Conservation (phyloP, 1,140 invertebrate genomes). For the Rhynchophorus ferrugineus region DNA sequence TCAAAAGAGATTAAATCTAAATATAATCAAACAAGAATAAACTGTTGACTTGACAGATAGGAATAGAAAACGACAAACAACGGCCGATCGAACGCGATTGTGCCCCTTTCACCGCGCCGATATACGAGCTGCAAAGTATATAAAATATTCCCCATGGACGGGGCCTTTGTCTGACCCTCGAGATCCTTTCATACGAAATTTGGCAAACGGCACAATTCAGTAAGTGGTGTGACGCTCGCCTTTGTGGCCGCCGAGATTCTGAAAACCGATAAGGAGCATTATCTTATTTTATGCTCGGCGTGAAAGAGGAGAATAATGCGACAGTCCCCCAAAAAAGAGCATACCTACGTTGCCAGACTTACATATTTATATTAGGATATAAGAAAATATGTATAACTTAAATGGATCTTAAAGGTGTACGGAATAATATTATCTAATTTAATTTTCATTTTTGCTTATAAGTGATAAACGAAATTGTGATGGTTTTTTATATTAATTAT, state of each 20-base stretch:
- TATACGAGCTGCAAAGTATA: background rate
- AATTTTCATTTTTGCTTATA: too few species aligned
- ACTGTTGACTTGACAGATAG: too few species aligned
- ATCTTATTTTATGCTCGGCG: constrained; percentile 13
- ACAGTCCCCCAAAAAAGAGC: background rate
- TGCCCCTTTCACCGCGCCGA: too few species aligned
- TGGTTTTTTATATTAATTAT: too few species aligned
- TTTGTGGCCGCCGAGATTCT: constrained; percentile 9
- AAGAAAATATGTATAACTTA: too few species aligned
- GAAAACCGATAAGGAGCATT: constrained; percentile 8
- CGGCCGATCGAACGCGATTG: too few species aligned
- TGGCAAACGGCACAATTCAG: constrained; percentile 18
- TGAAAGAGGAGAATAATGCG: constrained; percentile 4
- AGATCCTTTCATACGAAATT: constrained; percentile 13
- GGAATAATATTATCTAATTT: too few species aligned
- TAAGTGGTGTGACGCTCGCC: constrained; percentile 13
- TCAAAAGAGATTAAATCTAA: too few species aligned
- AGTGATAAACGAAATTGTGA: too few species aligned
- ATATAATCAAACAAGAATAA: too few species aligned
- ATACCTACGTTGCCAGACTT: constrained; percentile 1
- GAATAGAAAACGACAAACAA: too few species aligned
- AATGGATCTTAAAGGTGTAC: too few species aligned
- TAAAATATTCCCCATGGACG: background rate
- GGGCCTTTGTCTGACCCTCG: constrained; percentile 2
- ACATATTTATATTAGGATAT: background rate